Conservation (phyloP, 2,888 invertebrate species). For the Drosophila cracens region DNA sequence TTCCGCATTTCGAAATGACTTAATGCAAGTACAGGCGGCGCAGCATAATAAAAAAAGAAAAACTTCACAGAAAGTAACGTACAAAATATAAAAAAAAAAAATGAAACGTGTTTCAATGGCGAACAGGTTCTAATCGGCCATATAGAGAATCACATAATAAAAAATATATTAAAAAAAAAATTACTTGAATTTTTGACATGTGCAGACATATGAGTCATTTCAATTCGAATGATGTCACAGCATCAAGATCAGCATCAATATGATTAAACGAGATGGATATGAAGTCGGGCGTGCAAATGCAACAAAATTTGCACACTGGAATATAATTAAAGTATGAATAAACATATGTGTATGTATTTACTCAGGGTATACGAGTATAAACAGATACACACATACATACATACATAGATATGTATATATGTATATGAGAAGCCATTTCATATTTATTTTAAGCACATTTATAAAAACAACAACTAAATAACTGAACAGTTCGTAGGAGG, state of each 20-base stretch:
- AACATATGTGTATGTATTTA: background rate
- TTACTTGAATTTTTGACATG: conserved; percentile 30
- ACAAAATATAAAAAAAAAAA: conserved; percentile 8
- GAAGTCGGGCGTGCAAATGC: conserved; percentile 9
- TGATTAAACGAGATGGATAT: background rate
- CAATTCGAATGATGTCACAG: conserved; percentile 32
- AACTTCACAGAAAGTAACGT: conserved; percentile 1
- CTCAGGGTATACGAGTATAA: background rate
- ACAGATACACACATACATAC: background rate
- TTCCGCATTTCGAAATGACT: conserved; percentile 59
- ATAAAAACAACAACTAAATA: background rate
- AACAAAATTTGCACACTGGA: background rate
- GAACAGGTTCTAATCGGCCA: conserved; percentile 59
- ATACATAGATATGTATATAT: background rate
- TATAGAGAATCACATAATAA: conserved; percentile 4
- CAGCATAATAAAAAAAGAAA: conserved; percentile 23
- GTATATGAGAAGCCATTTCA: background rate
- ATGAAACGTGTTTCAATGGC: conserved; percentile 64
- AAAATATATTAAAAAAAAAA: background rate
- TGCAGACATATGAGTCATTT: conserved; percentile 47
- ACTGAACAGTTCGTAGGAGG: background rate
- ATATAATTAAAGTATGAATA: background rate
- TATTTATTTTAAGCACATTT: conserved; percentile 2
- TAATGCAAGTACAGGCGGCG: conserved; percentile 30
- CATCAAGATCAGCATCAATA: conserved; percentile 8